A percentile compares a stretch with the other conserved stretches of the same genome.
Conservation (phyloP, 2,888 invertebrate genomes). For the Yponomeuta evonymella region DNA sequence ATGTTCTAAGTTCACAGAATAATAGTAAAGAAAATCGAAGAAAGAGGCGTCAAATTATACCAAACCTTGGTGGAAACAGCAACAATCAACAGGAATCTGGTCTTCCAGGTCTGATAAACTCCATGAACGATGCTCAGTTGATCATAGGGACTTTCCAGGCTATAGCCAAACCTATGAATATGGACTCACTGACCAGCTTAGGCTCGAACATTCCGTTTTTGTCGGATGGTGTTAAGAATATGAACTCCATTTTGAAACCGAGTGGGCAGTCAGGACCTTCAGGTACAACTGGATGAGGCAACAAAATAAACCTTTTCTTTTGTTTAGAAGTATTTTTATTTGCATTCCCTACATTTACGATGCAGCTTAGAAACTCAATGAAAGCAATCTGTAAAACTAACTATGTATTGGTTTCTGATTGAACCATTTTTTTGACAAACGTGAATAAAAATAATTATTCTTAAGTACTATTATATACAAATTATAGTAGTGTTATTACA, state of each 20-base stretch:
- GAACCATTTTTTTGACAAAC: too few relatives aligned
- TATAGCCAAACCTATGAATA: constrained; percentile 33
- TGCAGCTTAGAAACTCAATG: too few relatives aligned
- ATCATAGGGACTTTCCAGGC: constrained; percentile 45
- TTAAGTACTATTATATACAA: too few relatives aligned
- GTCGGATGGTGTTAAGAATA: not conserved
- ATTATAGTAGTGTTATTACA: too few relatives aligned
- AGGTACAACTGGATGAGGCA: not conserved
- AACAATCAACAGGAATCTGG: not conserved
- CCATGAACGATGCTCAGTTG: constrained; percentile 28
- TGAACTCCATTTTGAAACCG: not conserved
- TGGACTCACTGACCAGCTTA: constrained; percentile 24
- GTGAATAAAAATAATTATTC: too few relatives aligned
- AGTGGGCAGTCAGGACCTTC: not conserved
- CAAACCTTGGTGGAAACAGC: not conserved
- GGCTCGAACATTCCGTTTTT: not conserved
- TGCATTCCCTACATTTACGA: too few relatives aligned
- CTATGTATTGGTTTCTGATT: too few relatives aligned
- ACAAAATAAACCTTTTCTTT: too few relatives aligned
- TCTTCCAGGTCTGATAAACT: not conserved
- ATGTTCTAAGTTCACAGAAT: not conserved
- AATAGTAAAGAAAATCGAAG: not conserved
- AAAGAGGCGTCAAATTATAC: not conserved
- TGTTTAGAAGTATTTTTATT: too few relatives aligned
- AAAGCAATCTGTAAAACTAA: too few relatives aligned